A percentile compares a stretch with the other conserved stretches of the same genome.
These are phyloP conservation scores for Dallia pectoralis DNA, from an alignment of 2,797 vertebrate genomes.

Conservation along the genomic window DNA sequence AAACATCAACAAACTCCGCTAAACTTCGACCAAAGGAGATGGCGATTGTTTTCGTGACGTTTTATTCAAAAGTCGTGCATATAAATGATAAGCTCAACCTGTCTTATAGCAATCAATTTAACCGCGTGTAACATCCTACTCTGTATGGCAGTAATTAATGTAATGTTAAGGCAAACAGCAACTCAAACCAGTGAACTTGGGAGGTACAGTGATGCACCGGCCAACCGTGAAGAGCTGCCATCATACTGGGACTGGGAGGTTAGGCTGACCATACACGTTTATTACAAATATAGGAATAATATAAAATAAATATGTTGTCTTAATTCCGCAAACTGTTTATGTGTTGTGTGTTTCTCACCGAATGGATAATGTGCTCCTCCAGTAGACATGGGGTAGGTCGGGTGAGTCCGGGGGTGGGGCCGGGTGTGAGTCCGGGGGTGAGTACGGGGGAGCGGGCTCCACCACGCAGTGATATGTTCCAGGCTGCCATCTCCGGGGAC, in stretches of 20 bases:
- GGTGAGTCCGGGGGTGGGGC: no score
- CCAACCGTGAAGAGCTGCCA: neutral
- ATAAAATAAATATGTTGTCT: neutral
- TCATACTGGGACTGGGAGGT: neutral
- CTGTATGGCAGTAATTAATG: neutral
- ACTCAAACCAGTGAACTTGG: neutral
- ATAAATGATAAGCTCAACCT: neutral
- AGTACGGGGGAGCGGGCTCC: neutral
- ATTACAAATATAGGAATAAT: neutral
- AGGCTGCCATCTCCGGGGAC: conserved; percentile 27
- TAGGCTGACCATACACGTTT: neutral
- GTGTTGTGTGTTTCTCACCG: neutral
- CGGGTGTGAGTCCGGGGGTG: no score
- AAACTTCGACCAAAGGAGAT: neutral
- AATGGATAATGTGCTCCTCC: neutral
- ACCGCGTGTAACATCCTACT: neutral
- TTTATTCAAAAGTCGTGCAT: neutral
- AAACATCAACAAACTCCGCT: conserved; percentile 24
- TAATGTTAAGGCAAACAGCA: neutral
- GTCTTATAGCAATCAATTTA: neutral
- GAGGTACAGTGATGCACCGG: neutral
- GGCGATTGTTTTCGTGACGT: conserved; percentile 17
- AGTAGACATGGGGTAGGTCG: conserved; percentile 2
- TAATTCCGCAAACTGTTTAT: neutral
- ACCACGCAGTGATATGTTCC: conserved; percentile 17